Evolutionary conservation across 2,888 invertebrate species (phyloP).

Genomic region (Ormyrus thymus): DNA sequence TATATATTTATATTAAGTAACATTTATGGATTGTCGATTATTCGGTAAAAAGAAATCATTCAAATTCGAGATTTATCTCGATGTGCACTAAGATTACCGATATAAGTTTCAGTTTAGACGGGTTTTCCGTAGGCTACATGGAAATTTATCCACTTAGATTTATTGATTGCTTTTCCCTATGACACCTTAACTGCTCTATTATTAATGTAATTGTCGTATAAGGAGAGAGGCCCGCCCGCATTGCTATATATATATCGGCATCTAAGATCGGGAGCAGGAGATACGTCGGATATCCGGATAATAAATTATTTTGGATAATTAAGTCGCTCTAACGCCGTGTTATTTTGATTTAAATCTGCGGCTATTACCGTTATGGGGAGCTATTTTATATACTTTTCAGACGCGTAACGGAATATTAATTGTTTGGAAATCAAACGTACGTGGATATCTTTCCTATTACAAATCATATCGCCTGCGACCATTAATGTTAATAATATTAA

Average conservation of each 20-base stretch:
- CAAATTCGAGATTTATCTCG: too few species aligned
- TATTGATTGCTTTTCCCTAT: too few species aligned
- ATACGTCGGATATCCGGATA: constrained; percentile 33
- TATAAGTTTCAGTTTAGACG: too few species aligned
- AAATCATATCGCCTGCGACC: background rate
- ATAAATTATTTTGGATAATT: constrained; percentile 42
- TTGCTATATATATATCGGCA: background rate
- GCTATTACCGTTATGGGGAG: background rate
- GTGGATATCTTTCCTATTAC: background rate
- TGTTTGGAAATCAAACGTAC: background rate
- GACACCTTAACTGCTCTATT: constrained; percentile 1
- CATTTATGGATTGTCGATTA: too few species aligned
- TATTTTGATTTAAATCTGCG: background rate
- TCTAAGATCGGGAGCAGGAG: constrained; percentile 20
- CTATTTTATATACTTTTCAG: background rate
- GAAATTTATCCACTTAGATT: too few species aligned
- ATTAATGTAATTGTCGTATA: constrained; percentile 21
- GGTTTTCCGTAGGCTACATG: too few species aligned
- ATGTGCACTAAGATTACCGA: too few species aligned
- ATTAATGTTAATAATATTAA: too few species aligned
- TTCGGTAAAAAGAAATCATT: too few species aligned
- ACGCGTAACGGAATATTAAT: background rate
- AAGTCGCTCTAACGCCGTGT: background rate
- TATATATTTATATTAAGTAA: too few species aligned
- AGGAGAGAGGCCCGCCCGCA: background rate